phyloP scores from a whole-genome alignment of 2,113 vertebrate genomes.

The Takifugu flavidus region DNA sequence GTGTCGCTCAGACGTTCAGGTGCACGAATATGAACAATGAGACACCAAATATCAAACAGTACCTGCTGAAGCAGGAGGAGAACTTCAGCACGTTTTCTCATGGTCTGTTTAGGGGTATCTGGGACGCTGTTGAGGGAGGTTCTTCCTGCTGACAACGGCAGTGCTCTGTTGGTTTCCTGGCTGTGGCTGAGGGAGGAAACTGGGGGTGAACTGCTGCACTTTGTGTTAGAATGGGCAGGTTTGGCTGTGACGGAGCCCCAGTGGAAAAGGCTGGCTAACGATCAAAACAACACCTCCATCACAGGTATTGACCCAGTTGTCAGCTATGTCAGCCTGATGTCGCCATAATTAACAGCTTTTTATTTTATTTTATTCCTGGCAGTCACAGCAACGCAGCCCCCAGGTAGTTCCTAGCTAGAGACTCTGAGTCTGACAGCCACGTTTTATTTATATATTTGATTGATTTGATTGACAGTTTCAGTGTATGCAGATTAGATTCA shows the following conservation, averaged over 20 bases:
- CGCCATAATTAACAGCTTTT: not conserved
- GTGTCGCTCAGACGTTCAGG: slow-evolving; percentile 63
- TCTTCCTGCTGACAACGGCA: slow-evolving; percentile 26
- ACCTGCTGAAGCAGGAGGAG: too few species aligned
- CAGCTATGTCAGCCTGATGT: not conserved
- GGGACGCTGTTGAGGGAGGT: slow-evolving; percentile 29
- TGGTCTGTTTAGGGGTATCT: slow-evolving; percentile 33
- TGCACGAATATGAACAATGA: slow-evolving; percentile 13
- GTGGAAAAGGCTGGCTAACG: slow-evolving; percentile 57
- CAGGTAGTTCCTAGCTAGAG: too few species aligned
- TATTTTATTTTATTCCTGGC: too few species aligned
- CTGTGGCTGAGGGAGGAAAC: not conserved
- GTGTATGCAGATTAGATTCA: too few species aligned
- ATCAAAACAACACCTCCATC: slow-evolving; percentile 42
- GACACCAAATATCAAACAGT: not conserved
- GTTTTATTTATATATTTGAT: too few species aligned
- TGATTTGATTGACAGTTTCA: too few species aligned
- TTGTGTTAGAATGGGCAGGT: slow-evolving; percentile 63
- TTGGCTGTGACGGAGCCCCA: slow-evolving; percentile 14
- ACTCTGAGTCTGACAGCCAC: too few species aligned
- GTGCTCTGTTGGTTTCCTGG: slow-evolving; percentile 56
- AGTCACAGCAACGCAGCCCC: too few species aligned
- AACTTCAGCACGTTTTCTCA: not conserved
- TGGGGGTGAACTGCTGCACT: slow-evolving; percentile 31
- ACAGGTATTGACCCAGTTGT: slow-evolving; percentile 48